A percentile compares a stretch with the other conserved stretches of the same genome.
phyloP scores from a whole-genome alignment of 2,888 invertebrate species.

The Ectemnius continuus region DNA sequence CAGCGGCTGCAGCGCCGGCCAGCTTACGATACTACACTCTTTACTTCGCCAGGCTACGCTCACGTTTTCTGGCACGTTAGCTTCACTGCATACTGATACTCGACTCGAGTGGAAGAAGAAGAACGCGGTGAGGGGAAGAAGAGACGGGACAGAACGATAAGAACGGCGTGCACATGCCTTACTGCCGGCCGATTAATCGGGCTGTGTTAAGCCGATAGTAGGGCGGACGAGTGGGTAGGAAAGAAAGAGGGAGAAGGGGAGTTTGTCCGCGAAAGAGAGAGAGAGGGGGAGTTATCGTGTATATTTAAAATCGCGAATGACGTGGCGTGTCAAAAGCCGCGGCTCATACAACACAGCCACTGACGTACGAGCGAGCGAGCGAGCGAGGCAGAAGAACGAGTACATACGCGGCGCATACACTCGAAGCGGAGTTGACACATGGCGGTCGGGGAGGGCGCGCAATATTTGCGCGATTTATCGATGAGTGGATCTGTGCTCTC shows the following conservation, averaged over 20 bases:
- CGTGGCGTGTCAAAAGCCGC: conserved; percentile 46
- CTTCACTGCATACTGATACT: no score
- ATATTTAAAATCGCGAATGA: conserved; percentile 36
- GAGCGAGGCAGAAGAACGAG: neutral
- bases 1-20: conserved; percentile 64
- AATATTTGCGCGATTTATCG: neutral
- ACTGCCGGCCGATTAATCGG: conserved; percentile 4
- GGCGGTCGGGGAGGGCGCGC: neutral
- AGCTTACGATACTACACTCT: conserved; percentile 26
- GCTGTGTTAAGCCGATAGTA: neutral
- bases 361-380: conserved; percentile 23
- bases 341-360: conserved; percentile 1
- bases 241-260: neutral
- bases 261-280: neutral
- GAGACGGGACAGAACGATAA: neutral
- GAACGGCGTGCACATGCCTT: conserved; percentile 4
- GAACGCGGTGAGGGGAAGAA: no score
- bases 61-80: conserved; percentile 27
- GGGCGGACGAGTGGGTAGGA: neutral
- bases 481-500: neutral
- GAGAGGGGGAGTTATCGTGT: conserved; percentile 5
- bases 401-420: neutral
- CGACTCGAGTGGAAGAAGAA: conserved; percentile 19
- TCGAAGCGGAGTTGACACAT: neutral
- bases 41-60: conserved; percentile 12